These are phyloP conservation scores for Oscarella lobularis DNA, from an alignment of 37 sponge, comb jelly and placozoan genomes.

Conservation along the genomic window DNA sequence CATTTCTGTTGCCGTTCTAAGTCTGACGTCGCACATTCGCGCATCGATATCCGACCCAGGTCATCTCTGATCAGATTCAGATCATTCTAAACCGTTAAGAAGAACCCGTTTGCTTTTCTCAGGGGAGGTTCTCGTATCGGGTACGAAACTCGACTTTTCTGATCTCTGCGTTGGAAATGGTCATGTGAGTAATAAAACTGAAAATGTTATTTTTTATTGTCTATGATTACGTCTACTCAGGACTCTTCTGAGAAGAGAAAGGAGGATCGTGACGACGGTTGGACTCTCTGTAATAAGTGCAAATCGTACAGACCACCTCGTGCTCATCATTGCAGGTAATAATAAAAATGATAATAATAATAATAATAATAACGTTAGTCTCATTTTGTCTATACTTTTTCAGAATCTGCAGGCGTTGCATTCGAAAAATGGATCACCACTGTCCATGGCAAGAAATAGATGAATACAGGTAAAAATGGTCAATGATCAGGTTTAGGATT, in stretches of 20 bases:
- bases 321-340: slow-evolving; percentile 70
- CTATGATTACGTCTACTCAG: no score
- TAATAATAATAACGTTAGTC: no score
- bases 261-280: no score
- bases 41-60: slow-evolving; percentile 53
- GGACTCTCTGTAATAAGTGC: slow-evolving; percentile 68
- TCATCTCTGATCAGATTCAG: slow-evolving; percentile 11
- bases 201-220: no score
- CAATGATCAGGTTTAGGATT: slow-evolving; percentile 24
- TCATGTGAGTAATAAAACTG: no score
- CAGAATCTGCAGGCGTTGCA: slow-evolving; percentile 67
- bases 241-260: no score
- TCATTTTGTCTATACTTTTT: background rate
- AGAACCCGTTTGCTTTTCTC: no score
- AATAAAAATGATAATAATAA: no score
- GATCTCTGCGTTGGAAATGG: no score
- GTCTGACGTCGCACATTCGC: slow-evolving; percentile 38
- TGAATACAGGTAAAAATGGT: background rate
- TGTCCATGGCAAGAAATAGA: slow-evolving; percentile 56
- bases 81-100: no score
- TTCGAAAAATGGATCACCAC: slow-evolving; percentile 81
- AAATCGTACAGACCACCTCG: slow-evolving; percentile 76
- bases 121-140: slow-evolving; percentile 63
- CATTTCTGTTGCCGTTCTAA: slow-evolving; percentile 31
- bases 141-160: slow-evolving; percentile 64